Conservation (phyloP, 1,140 invertebrate genomes). For the Goniozus legneri region DNA sequence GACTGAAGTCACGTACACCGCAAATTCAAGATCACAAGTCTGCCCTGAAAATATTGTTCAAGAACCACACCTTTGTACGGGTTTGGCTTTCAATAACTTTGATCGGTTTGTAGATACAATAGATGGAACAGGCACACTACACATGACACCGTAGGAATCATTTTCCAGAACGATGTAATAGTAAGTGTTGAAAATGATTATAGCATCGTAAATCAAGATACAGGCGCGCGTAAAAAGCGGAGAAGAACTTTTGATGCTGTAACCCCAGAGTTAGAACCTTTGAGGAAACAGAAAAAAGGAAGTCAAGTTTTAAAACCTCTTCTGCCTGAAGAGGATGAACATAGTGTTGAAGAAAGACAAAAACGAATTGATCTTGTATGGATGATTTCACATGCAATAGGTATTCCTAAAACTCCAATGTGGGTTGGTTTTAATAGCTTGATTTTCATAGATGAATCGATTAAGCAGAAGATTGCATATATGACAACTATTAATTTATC, state of each 20-base stretch:
- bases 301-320: neutral
- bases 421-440: conserved; percentile 23
- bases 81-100: conserved; percentile 41
- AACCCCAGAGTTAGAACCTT: neutral
- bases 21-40: too few relatives aligned
- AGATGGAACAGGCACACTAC: conserved; percentile 39
- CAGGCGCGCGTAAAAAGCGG: too few relatives aligned
- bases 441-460: conserved; percentile 9
- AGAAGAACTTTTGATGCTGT: conserved; percentile 5
- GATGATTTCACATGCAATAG: too few relatives aligned
- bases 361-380: too few relatives aligned
- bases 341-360: neutral
- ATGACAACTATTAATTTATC: conserved; percentile 33
- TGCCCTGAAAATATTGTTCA: too few relatives aligned
- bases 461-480: conserved; percentile 22
- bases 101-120: conserved; percentile 48
- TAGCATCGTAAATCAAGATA: too few relatives aligned
- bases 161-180: too few relatives aligned
- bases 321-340: neutral
- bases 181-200: too few relatives aligned
- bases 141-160: neutral
- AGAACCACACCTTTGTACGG: too few relatives aligned
- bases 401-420: too few relatives aligned
- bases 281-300: neutral
- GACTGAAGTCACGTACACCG: too few relatives aligned